A percentile compares a stretch with the other conserved stretches of the same genome.
Evolutionary conservation across 1,140 invertebrate genomes (phyloP).

Genomic region (Nylanderia fulva): DNA sequence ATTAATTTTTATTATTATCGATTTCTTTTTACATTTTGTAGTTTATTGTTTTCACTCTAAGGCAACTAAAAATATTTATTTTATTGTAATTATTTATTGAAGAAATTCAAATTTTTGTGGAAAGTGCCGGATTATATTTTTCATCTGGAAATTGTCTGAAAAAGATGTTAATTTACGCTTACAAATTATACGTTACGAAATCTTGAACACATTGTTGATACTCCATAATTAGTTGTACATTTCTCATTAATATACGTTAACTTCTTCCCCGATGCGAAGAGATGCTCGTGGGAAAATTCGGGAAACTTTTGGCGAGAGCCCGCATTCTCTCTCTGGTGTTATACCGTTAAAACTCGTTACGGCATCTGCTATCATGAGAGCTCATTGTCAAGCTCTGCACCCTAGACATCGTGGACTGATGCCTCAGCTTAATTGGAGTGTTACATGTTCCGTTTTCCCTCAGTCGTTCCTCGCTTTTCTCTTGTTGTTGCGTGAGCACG

Average conservation of each 20-base stretch:
- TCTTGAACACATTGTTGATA: slow-evolving; percentile 22
- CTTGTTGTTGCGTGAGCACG: slow-evolving; percentile 50
- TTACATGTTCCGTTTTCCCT: slow-evolving; percentile 77
- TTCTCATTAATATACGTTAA: slow-evolving; percentile 48
- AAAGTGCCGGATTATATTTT: not conserved
- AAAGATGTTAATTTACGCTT: not conserved
- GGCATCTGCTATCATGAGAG: slow-evolving; percentile 67
- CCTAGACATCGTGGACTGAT: slow-evolving; percentile 76
- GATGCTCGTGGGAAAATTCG: slow-evolving; percentile 56
- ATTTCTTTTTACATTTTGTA: not conserved
- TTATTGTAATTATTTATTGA: not conserved
- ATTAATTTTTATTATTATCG: not conserved
- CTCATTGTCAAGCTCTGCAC: slow-evolving; percentile 73
- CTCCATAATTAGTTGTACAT: slow-evolving; percentile 54
- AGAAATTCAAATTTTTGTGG: not conserved
- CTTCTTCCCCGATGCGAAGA: slow-evolving; percentile 31
- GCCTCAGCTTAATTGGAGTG: slow-evolving; percentile 80
- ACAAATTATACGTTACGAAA: slow-evolving; percentile 40
- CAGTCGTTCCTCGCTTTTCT: slow-evolving; percentile 34
- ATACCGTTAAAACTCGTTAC: slow-evolving; percentile 72
- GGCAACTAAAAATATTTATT: not conserved
- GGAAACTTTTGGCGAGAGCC: slow-evolving; percentile 65
- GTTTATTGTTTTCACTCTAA: not conserved
- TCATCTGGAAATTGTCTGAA: not conserved
- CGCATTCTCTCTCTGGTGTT: slow-evolving; percentile 69